Percentiles rank a stretch among this genome's conserved stretches.
Evolutionary conservation across 1,140 invertebrate species (phyloP).

Genomic region (Steinernema feltiae): DNA sequence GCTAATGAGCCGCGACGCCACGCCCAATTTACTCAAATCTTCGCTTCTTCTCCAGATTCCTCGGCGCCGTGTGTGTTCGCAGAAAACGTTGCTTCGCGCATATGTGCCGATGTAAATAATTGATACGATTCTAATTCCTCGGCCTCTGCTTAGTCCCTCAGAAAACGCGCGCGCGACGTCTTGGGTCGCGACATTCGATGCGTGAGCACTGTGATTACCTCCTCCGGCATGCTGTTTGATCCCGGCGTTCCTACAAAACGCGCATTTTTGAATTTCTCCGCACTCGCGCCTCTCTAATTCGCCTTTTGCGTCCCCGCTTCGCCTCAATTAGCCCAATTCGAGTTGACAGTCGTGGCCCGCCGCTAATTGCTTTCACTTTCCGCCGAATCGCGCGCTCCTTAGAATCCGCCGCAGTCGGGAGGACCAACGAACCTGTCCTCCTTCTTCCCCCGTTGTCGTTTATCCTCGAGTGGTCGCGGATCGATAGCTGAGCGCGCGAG

Average conservation of each 20-base stretch:
- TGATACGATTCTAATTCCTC: background rate
- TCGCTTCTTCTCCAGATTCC: background rate
- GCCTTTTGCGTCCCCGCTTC: background rate
- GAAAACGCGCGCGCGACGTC: background rate
- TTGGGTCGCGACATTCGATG: too few species aligned
- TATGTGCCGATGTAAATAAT: constrained; percentile 5
- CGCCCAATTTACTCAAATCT: background rate
- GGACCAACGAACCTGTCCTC: background rate
- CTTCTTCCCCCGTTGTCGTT: background rate
- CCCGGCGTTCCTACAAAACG: background rate
- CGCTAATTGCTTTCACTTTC: background rate
- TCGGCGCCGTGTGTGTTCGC: background rate
- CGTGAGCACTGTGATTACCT: background rate
- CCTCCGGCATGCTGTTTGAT: background rate
- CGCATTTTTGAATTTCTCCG: background rate
- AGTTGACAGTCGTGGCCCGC: constrained; percentile 2
- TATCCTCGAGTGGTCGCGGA: too few species aligned
- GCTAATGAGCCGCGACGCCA: background rate
- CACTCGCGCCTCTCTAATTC: background rate
- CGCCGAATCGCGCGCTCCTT: background rate
- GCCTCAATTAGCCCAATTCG: constrained; percentile 8
- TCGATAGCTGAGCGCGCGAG: too few species aligned
- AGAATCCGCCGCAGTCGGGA: background rate
- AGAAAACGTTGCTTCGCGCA: background rate
- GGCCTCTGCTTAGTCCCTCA: background rate